Base-by-base conservation (phyloP, 1,140 invertebrate species). In the Tetragnatha versicolor region DNA sequence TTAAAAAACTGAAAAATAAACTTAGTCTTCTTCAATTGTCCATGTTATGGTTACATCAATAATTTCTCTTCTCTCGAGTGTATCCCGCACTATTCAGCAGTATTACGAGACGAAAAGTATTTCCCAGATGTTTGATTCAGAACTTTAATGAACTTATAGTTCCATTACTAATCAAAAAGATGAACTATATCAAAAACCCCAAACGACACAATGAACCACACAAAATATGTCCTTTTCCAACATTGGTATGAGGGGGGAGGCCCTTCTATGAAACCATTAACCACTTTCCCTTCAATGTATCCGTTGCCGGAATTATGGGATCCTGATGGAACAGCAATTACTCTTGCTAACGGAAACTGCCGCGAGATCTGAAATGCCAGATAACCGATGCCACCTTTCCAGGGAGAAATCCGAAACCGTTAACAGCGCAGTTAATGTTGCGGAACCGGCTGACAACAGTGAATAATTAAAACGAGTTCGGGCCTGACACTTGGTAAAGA, bases 391-490 rank as follows among this genome's bases (percentile, higher is more conserved):
- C 12, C 27, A 35, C 35, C 22, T 49, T 47, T 45, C 65, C 25
- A 20, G 12, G 37, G 65, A 39, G 51, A 73, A 29, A 60, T 39
- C 29, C 53, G 25, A 60, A 60, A 73, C 69, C 33, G 53, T 73
- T 60, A 60, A 53, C 39, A 12, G 9, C 69, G 20, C 49, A 60
- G 69, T 73, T 73, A 73, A 73, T 73, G 69, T 60, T 60, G 53
- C 55, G 55, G 55, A 73, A 60, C 69, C 20, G 33, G 51, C 60
- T 73, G 69, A 60, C 69, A 73, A 33, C 29, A 35, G 37, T 58
- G 35, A 73, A 60, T 73, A 73, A 73, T 73, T 73, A 73, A 73
- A 58, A 42, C 31, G n/a, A n/a, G n/a, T 37, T 55, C 69, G 6
- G n/a, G 35, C 17, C 45, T 42, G 42, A 49, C 65, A 68, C 29